Evolutionary conservation across 2,888 invertebrate genomes (phyloP), one percentile per base, ranked within the genome.

Genomic region (Trichopoda pennipes): DNA sequence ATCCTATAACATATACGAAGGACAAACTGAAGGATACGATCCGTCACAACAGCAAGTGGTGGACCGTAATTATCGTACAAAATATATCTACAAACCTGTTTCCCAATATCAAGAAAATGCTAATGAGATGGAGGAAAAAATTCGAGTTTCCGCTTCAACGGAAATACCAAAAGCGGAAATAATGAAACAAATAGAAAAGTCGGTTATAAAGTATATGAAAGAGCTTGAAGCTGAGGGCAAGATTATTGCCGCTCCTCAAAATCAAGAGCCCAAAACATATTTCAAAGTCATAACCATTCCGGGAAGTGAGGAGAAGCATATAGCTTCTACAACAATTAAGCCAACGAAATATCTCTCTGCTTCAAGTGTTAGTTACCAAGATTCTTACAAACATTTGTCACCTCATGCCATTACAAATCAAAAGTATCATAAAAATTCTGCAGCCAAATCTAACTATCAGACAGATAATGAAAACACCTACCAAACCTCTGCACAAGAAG

Each of bases 171-270:
- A 90, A 77, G 88, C 89, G 0, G 90, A 91, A 82, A 90, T 91
- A 3, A 87, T 91, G 82, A 90, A 89, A 55, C 91, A 91, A 66
- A 91, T 91, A 51, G 91, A 91, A 63, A 89, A 91, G 61, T 91
- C 91, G 0, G 91, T 91, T 0, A 89, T 91, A 16, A 90, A 90
- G 81, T 91, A 91, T 66, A 91, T 91, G 90, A 90, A 89, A 64
- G 90, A 89, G 53, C 84, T 91, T 77, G 91, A 91, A 76, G 89
- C 89, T 1, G 89, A 90, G 63, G 90, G 90, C 2, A 91, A 91
- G 51, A 88, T 90, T 4, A 84, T 89, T 1, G 86, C 89, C 3
- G 84, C 89, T 8, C 84, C 87, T 3, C 80, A 87, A 64, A 79
- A 58, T 35, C 84, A 88, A 32, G 86, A 87, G 74, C 84, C 87